These are phyloP conservation scores for Marmota monax DNA, from an alignment of 2,113 vertebrate species.

Conservation along the genomic window DNA sequence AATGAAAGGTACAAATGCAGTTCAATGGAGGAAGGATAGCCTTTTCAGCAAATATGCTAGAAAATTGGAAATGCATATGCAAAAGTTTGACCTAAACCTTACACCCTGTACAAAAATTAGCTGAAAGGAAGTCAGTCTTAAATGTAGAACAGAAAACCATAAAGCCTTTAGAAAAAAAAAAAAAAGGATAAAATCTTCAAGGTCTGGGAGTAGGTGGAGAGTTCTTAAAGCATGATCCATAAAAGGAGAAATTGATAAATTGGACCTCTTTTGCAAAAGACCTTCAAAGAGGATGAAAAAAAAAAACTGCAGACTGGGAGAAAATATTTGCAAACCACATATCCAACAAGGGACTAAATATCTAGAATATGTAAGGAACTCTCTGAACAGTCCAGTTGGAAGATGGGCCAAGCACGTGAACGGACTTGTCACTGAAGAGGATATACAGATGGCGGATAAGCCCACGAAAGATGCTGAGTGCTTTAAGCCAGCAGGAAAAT, in stretches of 20 bases:
- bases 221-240: neutral
- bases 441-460: neutral
- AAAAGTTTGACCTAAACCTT: neutral
- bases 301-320: neutral
- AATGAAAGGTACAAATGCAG: neutral
- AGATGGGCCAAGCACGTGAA: neutral
- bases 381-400: neutral
- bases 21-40: neutral
- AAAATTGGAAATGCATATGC: neutral
- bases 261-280: conserved; percentile 14
- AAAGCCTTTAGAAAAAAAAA: neutral
- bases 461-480: neutral
- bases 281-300: conserved; percentile 29
- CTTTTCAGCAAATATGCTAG: neutral
- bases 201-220: neutral
- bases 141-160: neutral
- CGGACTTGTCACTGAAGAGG: neutral
- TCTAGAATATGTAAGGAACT: neutral
- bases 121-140: conserved; percentile 14
- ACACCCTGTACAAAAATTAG: conserved; percentile 1
- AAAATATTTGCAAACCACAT: neutral
- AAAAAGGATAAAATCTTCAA: neutral
- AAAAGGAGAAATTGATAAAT: conserved; percentile 26
- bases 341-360: neutral
- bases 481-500: neutral